These are phyloP conservation scores for Onychomys arenicola DNA, from an alignment of 2,797 vertebrate species.

Conservation along the genomic window DNA sequence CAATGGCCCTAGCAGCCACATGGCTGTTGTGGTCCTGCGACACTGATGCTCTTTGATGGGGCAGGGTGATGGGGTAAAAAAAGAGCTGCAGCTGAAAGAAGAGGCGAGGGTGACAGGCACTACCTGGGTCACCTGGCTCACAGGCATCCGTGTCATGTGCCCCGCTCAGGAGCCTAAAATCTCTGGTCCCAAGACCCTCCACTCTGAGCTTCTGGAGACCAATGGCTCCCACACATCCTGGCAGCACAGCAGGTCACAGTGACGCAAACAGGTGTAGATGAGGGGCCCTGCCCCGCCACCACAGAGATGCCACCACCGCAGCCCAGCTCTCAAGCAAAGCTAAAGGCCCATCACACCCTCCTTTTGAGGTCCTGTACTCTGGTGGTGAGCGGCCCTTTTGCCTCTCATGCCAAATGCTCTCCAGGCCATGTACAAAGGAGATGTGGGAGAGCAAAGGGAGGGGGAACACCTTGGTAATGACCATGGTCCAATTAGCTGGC, in stretches of 20 bases:
- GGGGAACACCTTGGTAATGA: conserved; percentile 77
- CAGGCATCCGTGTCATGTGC: rapidly evolving
- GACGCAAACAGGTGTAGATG: not conserved
- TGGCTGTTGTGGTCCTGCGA: not conserved
- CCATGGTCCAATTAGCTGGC: conserved; percentile 85
- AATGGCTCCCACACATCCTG: not conserved
- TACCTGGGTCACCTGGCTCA: too few relatives aligned
- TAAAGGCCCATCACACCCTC: not conserved
- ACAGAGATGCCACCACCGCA: not conserved
- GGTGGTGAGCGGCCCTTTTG: conserved; percentile 46
- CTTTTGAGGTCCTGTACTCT: not conserved
- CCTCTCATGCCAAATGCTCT: conserved; percentile 69
- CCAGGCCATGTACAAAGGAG: conserved; percentile 39
- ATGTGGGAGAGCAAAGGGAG: conserved; percentile 44
- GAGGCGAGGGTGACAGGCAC: rapidly evolving
- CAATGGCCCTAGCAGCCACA: not conserved
- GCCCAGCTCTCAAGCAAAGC: not conserved
- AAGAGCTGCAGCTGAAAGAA: not conserved
- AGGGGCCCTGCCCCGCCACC: not conserved
- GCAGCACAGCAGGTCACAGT: not conserved
- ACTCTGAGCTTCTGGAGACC: not conserved
- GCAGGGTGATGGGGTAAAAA: not conserved
- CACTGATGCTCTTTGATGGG: not conserved
- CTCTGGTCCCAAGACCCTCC: not conserved
- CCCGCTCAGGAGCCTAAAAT: too few relatives aligned